phyloP scores from a whole-genome alignment of 2,888 invertebrate species.

The Drosophila leonis region DNA sequence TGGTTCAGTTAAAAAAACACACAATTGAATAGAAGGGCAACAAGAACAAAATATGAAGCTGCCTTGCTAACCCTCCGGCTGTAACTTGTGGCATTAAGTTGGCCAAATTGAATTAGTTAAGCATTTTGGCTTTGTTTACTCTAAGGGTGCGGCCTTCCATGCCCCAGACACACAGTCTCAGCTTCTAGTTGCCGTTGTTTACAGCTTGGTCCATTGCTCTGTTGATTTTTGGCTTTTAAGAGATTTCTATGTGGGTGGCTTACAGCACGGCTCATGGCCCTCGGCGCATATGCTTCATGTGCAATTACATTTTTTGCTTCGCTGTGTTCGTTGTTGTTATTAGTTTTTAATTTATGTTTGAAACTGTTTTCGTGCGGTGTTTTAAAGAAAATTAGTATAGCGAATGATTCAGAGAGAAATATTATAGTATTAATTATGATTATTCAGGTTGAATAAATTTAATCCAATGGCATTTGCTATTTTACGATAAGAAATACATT shows the following conservation, averaged over 20 bases:
- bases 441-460: not conserved
- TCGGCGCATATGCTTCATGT: slow-evolving; percentile 38
- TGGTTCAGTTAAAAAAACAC: not conserved
- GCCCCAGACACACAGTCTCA: not conserved
- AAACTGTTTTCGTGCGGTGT: not conserved
- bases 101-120: slow-evolving; percentile 62
- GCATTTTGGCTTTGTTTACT: slow-evolving; percentile 54
- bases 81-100: slow-evolving; percentile 49
- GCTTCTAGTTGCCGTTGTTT: not conserved
- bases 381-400: not conserved
- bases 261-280: not conserved
- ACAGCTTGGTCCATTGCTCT: slow-evolving; percentile 27
- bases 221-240: slow-evolving; percentile 42
- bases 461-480: not conserved
- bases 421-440: too few species aligned
- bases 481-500: not conserved
- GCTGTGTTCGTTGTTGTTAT: slow-evolving; percentile 1
- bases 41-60: slow-evolving; percentile 23
- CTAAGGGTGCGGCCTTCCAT: slow-evolving; percentile 38
- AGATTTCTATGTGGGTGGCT: slow-evolving; percentile 29
- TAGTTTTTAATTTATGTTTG: not conserved
- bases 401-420: not conserved
- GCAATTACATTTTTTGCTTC: slow-evolving; percentile 23
- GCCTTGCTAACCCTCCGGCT: slow-evolving; percentile 43
- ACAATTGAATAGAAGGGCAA: not conserved